phyloP scores from a whole-genome alignment of 2,113 vertebrate genomes.

The Mormyrus lacerda region DNA sequence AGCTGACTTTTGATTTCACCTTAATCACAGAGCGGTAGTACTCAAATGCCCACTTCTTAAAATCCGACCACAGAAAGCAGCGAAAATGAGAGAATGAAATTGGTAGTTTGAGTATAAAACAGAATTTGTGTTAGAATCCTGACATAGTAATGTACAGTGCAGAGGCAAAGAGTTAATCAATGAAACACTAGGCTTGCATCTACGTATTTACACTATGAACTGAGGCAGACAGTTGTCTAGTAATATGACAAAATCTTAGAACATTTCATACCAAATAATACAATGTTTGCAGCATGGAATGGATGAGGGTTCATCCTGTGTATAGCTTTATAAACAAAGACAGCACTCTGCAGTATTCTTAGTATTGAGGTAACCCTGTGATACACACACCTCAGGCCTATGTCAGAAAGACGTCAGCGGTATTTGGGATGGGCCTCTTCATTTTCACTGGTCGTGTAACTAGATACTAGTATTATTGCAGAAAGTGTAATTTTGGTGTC shows the following conservation, averaged over 20 bases:
- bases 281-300: not conserved
- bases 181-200: not conserved
- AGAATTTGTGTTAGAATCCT: not conserved
- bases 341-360: not conserved
- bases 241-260: not conserved
- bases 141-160: not conserved
- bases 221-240: not conserved
- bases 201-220: not conserved
- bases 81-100: not conserved
- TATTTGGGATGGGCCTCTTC: not conserved
- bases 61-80: not conserved
- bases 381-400: not conserved
- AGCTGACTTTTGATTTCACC: not conserved
- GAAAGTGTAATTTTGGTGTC: not conserved
- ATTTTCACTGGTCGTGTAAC: not conserved
- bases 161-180: not conserved
- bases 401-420: not conserved
- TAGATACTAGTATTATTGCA: slow-evolving; percentile 9
- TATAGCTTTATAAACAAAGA: not conserved
- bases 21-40: not conserved
- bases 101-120: not conserved
- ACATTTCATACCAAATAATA: not conserved
- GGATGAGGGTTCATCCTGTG: not conserved
- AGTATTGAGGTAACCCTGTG: not conserved
- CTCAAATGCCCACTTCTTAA: not conserved